phyloP scores from a whole-genome alignment of 2,113 vertebrate species.

The Pantherophis guttatus region DNA sequence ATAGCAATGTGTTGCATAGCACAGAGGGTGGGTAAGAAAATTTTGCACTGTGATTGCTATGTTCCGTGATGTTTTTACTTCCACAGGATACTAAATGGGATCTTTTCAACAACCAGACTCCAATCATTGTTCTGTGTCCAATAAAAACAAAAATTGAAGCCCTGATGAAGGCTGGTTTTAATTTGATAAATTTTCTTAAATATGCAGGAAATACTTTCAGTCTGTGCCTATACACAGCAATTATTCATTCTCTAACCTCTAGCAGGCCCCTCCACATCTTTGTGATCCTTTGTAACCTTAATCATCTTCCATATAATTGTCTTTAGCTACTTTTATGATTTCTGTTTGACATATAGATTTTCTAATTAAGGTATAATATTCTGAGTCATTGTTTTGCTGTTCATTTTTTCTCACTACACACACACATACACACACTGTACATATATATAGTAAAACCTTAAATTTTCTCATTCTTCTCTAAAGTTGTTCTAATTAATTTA shows the following conservation, averaged over 20 bases:
- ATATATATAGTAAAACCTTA: not conserved
- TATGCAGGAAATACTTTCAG: slow-evolving; percentile 58
- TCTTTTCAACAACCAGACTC: slow-evolving; percentile 54
- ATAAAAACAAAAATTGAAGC: slow-evolving; percentile 54
- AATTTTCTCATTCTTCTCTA: not conserved
- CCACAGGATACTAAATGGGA: slow-evolving; percentile 54
- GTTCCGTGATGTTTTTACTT: slow-evolving; percentile 34
- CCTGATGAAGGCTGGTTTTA: slow-evolving; percentile 54
- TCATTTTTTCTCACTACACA: not conserved
- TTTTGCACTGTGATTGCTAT: slow-evolving; percentile 38
- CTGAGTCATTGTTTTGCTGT: not conserved
- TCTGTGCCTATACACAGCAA: slow-evolving; percentile 60
- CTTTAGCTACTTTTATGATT: not conserved
- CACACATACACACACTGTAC: not conserved
- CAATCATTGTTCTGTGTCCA: slow-evolving; percentile 44
- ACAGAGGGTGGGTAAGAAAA: not conserved
- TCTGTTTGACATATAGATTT: slow-evolving; percentile 2
- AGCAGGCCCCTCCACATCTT: slow-evolving; percentile 44
- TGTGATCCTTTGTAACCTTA: not conserved
- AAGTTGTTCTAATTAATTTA: not conserved
- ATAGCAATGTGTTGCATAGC: not conserved
- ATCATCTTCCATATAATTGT: slow-evolving; percentile 6
- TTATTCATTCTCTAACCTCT: slow-evolving; percentile 62
- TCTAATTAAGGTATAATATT: not conserved
- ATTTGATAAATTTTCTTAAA: slow-evolving; percentile 60